Conservation (phyloP, 2,888 invertebrate species). For the Aporophyla lueneburgensis region DNA sequence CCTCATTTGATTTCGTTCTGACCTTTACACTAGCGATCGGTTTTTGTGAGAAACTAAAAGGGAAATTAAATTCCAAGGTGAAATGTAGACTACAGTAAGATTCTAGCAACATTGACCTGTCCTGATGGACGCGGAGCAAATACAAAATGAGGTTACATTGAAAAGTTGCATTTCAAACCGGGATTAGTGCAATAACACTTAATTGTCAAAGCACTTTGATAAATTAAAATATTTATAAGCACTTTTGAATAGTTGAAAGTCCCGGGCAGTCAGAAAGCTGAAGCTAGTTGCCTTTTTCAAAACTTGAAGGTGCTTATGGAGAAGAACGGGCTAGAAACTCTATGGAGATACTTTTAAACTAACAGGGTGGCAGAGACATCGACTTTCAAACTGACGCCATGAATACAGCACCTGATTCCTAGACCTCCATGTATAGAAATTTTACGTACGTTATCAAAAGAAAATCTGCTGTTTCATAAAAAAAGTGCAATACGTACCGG, state of each 20-base stretch:
- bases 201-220: neutral
- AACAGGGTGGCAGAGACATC: too few species aligned
- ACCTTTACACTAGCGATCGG: constrained; percentile 40
- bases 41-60: constrained; percentile 26
- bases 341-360: neutral
- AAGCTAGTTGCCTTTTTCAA: neutral
- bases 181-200: too few species aligned
- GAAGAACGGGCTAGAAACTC: neutral
- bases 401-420: too few species aligned
- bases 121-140: neutral
- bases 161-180: too few species aligned
- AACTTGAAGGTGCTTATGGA: neutral
- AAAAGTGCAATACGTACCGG: too few species aligned
- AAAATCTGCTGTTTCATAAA: too few species aligned
- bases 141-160: neutral
- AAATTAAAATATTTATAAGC: neutral
- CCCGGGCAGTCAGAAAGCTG: neutral
- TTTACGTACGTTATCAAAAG: too few species aligned
- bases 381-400: too few species aligned
- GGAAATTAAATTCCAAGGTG: constrained; percentile 12
- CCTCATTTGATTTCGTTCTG: constrained; percentile 49
- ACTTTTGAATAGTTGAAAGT: neutral
- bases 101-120: neutral
- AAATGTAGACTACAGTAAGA: neutral
- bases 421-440: too few species aligned